A percentile compares a stretch with the other conserved stretches of the same genome.
These are phyloP conservation scores for Hartigia nigra DNA, from an alignment of 2,888 invertebrate species.

Conservation along the genomic window DNA sequence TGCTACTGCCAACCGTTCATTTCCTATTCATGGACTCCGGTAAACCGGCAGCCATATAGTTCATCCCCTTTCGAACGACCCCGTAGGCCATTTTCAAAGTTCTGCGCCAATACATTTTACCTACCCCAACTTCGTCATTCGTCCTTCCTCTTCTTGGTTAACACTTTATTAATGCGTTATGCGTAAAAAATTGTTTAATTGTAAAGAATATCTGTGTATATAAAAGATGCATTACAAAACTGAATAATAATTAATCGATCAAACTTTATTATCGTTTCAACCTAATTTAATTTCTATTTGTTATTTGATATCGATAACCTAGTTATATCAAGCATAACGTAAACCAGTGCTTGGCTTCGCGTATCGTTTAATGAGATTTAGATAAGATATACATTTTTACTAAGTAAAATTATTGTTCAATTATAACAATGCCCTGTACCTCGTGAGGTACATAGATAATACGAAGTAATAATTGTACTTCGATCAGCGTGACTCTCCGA, in stretches of 20 bases:
- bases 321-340: too few relatives aligned
- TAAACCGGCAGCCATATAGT: not conserved
- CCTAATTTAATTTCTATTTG: too few relatives aligned
- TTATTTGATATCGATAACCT: too few relatives aligned
- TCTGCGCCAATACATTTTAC: not conserved
- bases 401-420: not conserved
- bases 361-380: not conserved
- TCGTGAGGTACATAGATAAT: not conserved
- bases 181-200: too few relatives aligned
- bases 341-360: too few relatives aligned
- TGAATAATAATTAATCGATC: too few relatives aligned
- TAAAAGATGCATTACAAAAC: too few relatives aligned
- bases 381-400: not conserved
- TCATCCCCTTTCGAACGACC: not conserved
- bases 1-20: slow-evolving; percentile 25
- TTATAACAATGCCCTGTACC: not conserved
- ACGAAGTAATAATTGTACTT: not conserved
- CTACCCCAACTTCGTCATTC: not conserved
- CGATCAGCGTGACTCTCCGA: not conserved
- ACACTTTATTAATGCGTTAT: not conserved
- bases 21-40: slow-evolving; percentile 40
- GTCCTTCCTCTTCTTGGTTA: not conserved
- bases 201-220: too few relatives aligned
- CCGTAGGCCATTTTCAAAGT: not conserved
- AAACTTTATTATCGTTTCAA: too few relatives aligned